Conservation (phyloP, 2,113 vertebrate species). For the Amphiprion percula region DNA sequence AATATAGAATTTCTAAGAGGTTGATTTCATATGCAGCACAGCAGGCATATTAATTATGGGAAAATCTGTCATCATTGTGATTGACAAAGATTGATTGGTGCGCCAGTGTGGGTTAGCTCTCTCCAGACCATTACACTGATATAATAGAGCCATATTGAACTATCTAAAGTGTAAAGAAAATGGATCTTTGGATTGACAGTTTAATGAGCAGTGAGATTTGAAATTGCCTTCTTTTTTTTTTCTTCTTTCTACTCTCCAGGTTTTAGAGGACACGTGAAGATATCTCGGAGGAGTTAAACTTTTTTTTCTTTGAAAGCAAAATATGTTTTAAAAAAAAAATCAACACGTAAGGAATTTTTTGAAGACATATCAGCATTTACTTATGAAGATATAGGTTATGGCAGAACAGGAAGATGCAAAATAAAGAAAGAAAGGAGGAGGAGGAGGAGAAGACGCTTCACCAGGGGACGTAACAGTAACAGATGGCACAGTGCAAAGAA, state of each 20-base stretch:
- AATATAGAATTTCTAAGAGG: constrained; percentile 13
- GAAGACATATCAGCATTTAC: constrained; percentile 89
- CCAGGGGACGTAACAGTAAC: constrained; percentile 73
- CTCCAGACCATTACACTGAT: constrained; percentile 72
- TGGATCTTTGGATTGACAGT: constrained; percentile 64
- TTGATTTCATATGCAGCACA: constrained; percentile 58
- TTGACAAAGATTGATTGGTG: constrained; percentile 78
- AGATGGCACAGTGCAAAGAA: constrained; percentile 78
- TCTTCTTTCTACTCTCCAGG: constrained; percentile 64
- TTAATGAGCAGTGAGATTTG: constrained; percentile 68
- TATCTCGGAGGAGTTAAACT: constrained; percentile 82
- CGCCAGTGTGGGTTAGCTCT: constrained; percentile 62
- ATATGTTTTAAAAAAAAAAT: constrained; percentile 79
- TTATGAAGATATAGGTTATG: constrained; percentile 78
- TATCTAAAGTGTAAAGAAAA: constrained; percentile 67
- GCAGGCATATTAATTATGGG: constrained; percentile 66
- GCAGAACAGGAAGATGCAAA: constrained; percentile 58
- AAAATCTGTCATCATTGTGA: constrained; percentile 70
- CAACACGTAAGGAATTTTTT: constrained; percentile 82
- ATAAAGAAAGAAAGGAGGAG: constrained; percentile 23
- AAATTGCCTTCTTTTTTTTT: constrained; percentile 51
- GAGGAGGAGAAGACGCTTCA: constrained; percentile 60
- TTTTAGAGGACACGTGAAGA: constrained; percentile 83
- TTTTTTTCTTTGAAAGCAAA: constrained; percentile 84
- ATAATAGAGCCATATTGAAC: constrained; percentile 75